A percentile compares a stretch with the other conserved stretches of the same genome.
phyloP scores from a whole-genome alignment of 2,113 vertebrate species.

The Peromyscus polionotus region DNA sequence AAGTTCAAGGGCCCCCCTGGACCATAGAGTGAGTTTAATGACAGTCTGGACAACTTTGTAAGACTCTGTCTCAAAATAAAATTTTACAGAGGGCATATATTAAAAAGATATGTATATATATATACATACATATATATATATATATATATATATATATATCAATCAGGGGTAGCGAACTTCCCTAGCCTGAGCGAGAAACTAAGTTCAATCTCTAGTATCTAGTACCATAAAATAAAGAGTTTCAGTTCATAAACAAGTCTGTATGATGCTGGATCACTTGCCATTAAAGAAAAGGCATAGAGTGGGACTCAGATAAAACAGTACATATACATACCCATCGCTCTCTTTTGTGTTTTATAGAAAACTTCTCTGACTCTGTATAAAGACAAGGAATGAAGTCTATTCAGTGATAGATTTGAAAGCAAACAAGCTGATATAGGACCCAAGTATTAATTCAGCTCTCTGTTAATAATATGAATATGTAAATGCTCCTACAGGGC shows the following conservation, averaged over 20 bases:
- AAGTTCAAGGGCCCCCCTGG: background rate
- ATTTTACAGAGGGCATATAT: background rate
- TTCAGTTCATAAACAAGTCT: background rate
- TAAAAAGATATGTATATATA: background rate
- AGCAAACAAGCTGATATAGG: background rate
- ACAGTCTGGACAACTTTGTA: background rate
- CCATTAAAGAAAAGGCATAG: background rate
- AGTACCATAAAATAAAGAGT: background rate
- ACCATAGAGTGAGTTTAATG: background rate
- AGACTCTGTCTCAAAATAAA: background rate
- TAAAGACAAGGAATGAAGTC: background rate
- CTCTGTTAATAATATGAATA: background rate
- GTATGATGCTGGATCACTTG: background rate
- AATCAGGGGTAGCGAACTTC: background rate
- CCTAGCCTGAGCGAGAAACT: background rate
- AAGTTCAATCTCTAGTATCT: background rate
- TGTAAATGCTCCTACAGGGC: background rate
- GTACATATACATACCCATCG: background rate
- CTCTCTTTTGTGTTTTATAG: background rate
- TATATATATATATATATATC: background rate
- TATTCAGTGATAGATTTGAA: background rate
- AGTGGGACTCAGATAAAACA: background rate
- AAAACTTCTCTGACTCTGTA: background rate
- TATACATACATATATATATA: too few species aligned
- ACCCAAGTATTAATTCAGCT: background rate